These are phyloP conservation scores for Epistrophella euchroma DNA, from an alignment of 2,888 invertebrate species.

Conservation along the genomic window DNA sequence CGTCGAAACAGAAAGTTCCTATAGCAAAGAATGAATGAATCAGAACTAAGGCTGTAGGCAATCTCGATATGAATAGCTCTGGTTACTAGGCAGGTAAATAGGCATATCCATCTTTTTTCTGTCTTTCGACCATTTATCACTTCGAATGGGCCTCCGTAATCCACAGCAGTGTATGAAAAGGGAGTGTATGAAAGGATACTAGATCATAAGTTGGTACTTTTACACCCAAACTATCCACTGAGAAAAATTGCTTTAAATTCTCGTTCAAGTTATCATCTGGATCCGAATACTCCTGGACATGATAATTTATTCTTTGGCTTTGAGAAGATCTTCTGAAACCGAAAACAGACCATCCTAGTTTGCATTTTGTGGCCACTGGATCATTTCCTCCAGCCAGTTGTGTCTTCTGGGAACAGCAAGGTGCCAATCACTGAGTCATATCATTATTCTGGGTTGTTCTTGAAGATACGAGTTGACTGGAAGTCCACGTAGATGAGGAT, in stretches of 20 bases:
- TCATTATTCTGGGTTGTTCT: conserved; percentile 4
- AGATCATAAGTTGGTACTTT: neutral
- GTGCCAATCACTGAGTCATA: neutral
- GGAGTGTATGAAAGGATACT: too few species aligned
- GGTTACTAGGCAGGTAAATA: neutral
- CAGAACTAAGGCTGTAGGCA: too few species aligned
- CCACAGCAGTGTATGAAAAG: conserved; percentile 45
- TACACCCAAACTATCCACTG: neutral
- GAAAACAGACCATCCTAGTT: conserved; percentile 5
- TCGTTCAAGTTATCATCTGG: neutral
- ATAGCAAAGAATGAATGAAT: conserved; percentile 48
- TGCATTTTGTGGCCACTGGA: neutral
- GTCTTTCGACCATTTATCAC: conserved; percentile 33
- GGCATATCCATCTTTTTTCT: neutral
- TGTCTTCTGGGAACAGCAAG: neutral
- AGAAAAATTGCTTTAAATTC: neutral
- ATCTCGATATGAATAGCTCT: neutral
- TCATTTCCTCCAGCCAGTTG: neutral
- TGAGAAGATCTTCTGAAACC: neutral
- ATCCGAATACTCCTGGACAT: neutral
- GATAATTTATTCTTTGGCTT: neutral
- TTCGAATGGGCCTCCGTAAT: conserved; percentile 53
- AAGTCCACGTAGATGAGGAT: conserved; percentile 4
- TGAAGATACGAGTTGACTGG: neutral
- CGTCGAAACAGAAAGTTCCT: conserved; percentile 47